phyloP scores from a whole-genome alignment of 2,113 vertebrate genomes.

The Otolemur garnettii region DNA sequence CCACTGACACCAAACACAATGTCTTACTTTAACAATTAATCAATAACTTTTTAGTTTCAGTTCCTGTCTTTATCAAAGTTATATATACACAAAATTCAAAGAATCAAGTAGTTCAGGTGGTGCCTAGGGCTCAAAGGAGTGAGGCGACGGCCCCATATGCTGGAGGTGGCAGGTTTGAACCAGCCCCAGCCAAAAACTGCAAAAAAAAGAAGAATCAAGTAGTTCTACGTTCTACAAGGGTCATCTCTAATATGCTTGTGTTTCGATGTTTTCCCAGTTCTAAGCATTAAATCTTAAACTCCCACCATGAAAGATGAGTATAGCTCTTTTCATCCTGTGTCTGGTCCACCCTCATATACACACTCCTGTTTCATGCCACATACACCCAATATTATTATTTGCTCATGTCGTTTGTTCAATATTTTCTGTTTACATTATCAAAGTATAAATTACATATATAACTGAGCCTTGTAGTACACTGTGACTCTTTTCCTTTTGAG shows the following conservation, averaged over 20 bases:
- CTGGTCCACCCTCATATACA: background rate
- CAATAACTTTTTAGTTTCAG: background rate
- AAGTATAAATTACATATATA: conserved; percentile 49
- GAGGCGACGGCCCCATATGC: no score
- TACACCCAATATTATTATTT: background rate
- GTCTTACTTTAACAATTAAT: background rate
- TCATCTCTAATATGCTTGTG: no score
- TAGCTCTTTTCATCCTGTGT: background rate
- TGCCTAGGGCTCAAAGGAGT: no score
- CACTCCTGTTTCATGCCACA: background rate
- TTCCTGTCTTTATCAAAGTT: background rate
- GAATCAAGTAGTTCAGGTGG: background rate
- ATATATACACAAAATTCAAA: background rate
- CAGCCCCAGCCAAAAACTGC: no score
- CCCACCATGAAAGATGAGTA: background rate
- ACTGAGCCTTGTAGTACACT: background rate
- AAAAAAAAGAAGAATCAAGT: background rate
- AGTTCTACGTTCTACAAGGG: background rate
- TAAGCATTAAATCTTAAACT: background rate
- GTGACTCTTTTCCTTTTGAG: conserved; percentile 41
- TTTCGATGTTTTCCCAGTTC: background rate
- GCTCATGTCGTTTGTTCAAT: background rate
- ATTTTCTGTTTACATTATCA: background rate
- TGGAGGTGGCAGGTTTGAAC: no score
- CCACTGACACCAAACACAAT: background rate